Conservation (phyloP, 2,888 invertebrate genomes). For the Diplolepis rosae region DNA sequence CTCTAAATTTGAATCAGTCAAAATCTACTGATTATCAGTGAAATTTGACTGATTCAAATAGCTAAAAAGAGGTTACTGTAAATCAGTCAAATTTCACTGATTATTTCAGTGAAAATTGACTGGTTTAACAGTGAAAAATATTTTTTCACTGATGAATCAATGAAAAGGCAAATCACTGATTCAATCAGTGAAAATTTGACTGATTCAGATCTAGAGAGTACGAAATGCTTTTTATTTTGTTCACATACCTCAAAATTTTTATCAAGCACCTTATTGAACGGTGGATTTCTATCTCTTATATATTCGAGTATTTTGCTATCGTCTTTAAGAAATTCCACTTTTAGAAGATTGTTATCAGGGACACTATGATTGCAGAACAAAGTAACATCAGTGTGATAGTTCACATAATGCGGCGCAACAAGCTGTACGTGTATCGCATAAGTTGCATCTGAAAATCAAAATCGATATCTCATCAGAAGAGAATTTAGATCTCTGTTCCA, state of each 20-base stretch:
- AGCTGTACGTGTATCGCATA: conserved; percentile 78
- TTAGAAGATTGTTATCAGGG: conserved; percentile 81
- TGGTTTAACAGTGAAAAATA: too few relatives aligned
- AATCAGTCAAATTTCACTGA: too few relatives aligned
- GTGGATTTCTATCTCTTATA: conserved; percentile 84
- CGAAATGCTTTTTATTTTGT: too few relatives aligned
- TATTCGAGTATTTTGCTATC: conserved; percentile 86
- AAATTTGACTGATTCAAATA: too few relatives aligned
- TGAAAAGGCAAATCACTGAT: too few relatives aligned
- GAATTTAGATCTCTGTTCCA: neutral
- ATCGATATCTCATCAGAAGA: neutral
- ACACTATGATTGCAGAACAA: conserved; percentile 86
- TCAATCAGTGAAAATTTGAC: too few relatives aligned
- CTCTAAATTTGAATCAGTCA: too few relatives aligned
- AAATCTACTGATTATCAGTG: too few relatives aligned
- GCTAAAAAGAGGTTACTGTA: too few relatives aligned
- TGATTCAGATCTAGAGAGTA: too few relatives aligned
- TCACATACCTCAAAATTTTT: conserved; percentile 46
- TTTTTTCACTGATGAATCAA: too few relatives aligned
- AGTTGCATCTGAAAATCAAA: conserved; percentile 49
- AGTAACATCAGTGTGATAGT: conserved; percentile 81
- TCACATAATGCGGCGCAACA: conserved; percentile 82
- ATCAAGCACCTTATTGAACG: conserved; percentile 81
- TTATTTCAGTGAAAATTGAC: too few relatives aligned
- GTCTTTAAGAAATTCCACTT: conserved; percentile 83